Base-by-base conservation (phyloP, 2,888 invertebrate species). In the Brachycybe producta region DNA sequence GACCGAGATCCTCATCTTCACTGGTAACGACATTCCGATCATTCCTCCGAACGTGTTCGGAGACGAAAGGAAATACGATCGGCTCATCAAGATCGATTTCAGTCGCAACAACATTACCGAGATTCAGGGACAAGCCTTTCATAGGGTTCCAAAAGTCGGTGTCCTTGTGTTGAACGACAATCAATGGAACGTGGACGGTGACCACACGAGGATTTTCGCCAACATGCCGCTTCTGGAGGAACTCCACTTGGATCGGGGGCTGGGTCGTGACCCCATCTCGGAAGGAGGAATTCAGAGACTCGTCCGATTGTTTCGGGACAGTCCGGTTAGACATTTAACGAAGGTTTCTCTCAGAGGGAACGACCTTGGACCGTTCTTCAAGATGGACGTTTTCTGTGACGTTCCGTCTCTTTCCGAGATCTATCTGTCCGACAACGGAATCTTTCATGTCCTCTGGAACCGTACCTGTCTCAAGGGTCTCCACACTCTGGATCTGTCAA, bases 331-430 rank as follows among this genome's bases (percentile, higher is more conserved):
- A 1, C 75, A 74, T 54, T 64, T 84, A 55, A 74, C 74, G 55
- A 82, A 82, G 61, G 64, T 84, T 2, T 82, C 84, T 63, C 64
- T 84, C 58, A 83, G 83, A 60, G 80, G 82, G 59, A 84, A 84
- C 62, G 79, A 82, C 63, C 82, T 84, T 27, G 74, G 73, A 24
- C 69, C 72, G 43, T 80, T 82, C 57, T 70, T 52, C 52, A 79
- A 80, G 61, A 68, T 71, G 13, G 72, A 72, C 39, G 76, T 82
- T 1, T 84, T 84, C 62, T 84, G 83, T 60, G 77, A 78, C 59
- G 65, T 83, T 23, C 78, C 79, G 0, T 72, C 71, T 46, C 64
- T 84, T 3, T 69, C 76, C 55, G 79, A 82, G 61, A 67, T 84
- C 1, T 76, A 82, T 64, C 65, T 84, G 44, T 79, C 78, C n/a